These are phyloP conservation scores for Oplegnathus fasciatus DNA, from an alignment of 2,113 vertebrate genomes.

Conservation along the genomic window DNA sequence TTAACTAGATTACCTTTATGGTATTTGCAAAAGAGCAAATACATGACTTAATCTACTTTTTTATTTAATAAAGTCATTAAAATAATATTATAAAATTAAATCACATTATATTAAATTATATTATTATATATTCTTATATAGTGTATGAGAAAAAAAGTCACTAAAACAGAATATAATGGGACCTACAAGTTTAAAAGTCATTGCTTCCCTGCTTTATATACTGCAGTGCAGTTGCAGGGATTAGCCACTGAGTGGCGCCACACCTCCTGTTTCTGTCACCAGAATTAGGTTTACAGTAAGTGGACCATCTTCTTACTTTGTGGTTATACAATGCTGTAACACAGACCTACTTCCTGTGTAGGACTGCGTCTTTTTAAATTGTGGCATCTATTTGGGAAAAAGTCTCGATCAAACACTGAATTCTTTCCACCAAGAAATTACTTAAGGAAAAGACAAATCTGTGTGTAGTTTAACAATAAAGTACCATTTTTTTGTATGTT, in stretches of 20 bases:
- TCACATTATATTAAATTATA: too few relatives aligned
- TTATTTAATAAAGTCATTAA: background rate
- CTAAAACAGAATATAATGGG: background rate
- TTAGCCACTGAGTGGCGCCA: constrained; percentile 41
- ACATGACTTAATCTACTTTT: background rate
- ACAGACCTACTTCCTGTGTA: constrained; percentile 62
- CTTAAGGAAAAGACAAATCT: background rate
- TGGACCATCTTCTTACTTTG: constrained; percentile 18
- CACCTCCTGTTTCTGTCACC: background rate
- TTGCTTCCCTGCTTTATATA: background rate
- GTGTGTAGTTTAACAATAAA: background rate
- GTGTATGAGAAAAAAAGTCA: background rate
- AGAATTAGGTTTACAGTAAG: background rate
- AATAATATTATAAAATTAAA: too few relatives aligned
- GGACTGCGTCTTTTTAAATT: constrained; percentile 8
- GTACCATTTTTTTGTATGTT: background rate
- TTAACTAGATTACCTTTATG: background rate
- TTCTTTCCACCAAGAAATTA: constrained; percentile 6
- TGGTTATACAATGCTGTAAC: constrained; percentile 54
- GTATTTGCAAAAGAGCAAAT: background rate
- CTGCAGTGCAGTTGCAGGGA: background rate
- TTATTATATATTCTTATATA: too few relatives aligned
- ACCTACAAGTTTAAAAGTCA: background rate
- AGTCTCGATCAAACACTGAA: background rate
- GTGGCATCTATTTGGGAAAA: background rate